A percentile compares a stretch with the other conserved stretches of the same genome.
Evolutionary conservation across 92 coral and sea anemone genomes (phyloP).

Genomic region (Micromussa lordhowensis): DNA sequence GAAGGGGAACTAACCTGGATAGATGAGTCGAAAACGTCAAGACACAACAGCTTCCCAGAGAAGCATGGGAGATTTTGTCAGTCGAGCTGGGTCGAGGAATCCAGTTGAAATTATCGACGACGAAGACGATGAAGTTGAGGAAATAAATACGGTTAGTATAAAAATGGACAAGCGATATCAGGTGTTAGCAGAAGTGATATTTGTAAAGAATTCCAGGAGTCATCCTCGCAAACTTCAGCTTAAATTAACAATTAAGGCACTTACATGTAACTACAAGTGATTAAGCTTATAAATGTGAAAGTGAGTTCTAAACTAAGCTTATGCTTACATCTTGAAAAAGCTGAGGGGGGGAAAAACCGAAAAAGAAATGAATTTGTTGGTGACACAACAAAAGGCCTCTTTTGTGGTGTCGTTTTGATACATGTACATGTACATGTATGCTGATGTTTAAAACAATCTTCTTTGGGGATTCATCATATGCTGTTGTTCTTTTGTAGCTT

Average conservation of each 20-base stretch:
- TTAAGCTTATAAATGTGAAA: not conserved
- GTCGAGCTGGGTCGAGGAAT: not conserved
- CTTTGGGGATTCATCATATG: too few relatives aligned
- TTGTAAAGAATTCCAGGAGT: not conserved
- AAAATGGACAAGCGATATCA: not conserved
- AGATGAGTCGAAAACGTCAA: slow-evolving; percentile 22
- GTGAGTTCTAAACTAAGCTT: not conserved
- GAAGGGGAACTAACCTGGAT: not conserved
- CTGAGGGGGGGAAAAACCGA: too few relatives aligned
- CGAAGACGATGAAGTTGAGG: slow-evolving; percentile 47
- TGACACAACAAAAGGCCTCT: too few relatives aligned
- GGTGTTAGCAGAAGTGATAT: not conserved
- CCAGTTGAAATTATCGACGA: slow-evolving; percentile 43
- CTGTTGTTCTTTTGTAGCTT: too few relatives aligned
- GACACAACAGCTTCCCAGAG: slow-evolving; percentile 7
- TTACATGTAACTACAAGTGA: too few relatives aligned
- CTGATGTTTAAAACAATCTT: too few relatives aligned
- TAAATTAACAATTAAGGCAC: too few relatives aligned
- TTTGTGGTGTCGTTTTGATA: too few relatives aligned
- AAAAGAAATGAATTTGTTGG: too few relatives aligned
- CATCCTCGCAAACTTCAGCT: not conserved
- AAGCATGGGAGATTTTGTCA: slow-evolving; percentile 22
- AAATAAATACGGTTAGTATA: slow-evolving; percentile 28
- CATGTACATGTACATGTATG: too few relatives aligned
- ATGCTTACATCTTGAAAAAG: too few relatives aligned